Evolutionary conservation across 92 coral and sea anemone species (phyloP), one percentile per base, ranked within the genome.

Genomic region (Desmophyllum pertusum): DNA sequence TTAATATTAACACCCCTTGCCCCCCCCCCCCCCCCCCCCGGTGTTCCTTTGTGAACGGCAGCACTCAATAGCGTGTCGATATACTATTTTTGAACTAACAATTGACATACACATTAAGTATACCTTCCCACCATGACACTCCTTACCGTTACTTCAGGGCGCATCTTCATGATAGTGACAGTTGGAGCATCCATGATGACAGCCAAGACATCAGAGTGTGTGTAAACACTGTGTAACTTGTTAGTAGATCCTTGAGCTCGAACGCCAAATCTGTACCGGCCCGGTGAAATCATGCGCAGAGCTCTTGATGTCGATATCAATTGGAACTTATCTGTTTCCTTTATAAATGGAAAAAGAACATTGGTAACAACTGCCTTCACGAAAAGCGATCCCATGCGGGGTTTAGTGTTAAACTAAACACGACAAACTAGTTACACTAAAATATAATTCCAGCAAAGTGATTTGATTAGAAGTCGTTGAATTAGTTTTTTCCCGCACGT

Each of bases 131-230:
- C n/a, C n/a, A n/a, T n/a, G n/a, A n/a, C n/a, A n/a, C n/a, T n/a
- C n/a, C 81, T 76, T 40, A 76, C 81, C 18, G 33, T 53, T 7
- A 76, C 81, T 7, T 48, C 68, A 30, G 66, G 30, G 68, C 48
- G 27, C n/a, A 55, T 45, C 11, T 10, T 10, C 68, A 40, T 36
- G 69, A 51, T 19, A 19, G 1, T 35, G 29, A 59, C 81, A 59
- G 38, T 21, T 37, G 81, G 81, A 18, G 81, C 81, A 9, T 76
- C 69, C 69, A 76, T 36, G 69, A 76, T 76, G 36, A 76, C 31
- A 36, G 51, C 81, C 35, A 38, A 14, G 51, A 53, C 36, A 33
- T 76, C 81, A 18, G 69, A 31, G 6, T 55, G 36, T 36, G 31
- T 53, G 36, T 31, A 76, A 9, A 35, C 67, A 76, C 81, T 76